Evolutionary conservation across 2,797 vertebrate species (phyloP).

Genomic region (Spinibarbus caldwelli): DNA sequence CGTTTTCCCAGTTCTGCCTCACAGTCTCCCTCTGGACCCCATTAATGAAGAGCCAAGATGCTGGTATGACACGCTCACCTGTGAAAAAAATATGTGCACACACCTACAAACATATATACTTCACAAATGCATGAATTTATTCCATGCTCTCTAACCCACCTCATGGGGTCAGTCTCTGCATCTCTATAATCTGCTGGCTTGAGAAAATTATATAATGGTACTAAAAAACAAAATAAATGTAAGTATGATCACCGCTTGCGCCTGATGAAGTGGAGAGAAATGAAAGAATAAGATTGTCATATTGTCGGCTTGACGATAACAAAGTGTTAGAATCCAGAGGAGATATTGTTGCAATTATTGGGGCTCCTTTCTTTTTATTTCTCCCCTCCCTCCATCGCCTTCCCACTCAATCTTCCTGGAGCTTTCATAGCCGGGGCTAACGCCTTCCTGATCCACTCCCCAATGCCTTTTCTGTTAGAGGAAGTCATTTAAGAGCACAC

Average conservation of each 20-base stretch:
- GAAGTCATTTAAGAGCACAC: constrained; percentile 82
- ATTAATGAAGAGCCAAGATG: constrained; percentile 72
- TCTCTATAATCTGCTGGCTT: constrained; percentile 76
- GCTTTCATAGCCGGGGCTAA: constrained; percentile 79
- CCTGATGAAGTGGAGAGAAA: constrained; percentile 72
- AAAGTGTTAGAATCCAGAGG: constrained; percentile 80
- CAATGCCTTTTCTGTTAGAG: constrained; percentile 77
- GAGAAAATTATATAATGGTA: constrained; percentile 70
- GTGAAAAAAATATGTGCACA: constrained; percentile 18
- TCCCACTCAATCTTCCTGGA: constrained; percentile 76
- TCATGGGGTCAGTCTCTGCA: constrained; percentile 65
- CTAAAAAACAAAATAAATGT: constrained; percentile 2
- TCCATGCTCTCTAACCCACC: constrained; percentile 61
- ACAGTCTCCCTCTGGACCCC: constrained; percentile 75
- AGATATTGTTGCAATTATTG: constrained; percentile 81
- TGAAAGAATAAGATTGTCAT: constrained; percentile 70
- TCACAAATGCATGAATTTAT: constrained; percentile 66
- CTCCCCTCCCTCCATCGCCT: constrained; percentile 46
- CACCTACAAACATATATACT: constrained; percentile 37
- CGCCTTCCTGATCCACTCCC: constrained; percentile 82
- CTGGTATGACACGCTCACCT: constrained; percentile 57
- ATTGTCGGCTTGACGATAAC: constrained; percentile 80
- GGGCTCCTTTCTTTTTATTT: constrained; percentile 52
- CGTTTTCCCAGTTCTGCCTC: constrained; percentile 48
- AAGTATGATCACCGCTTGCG: not conserved